Base-by-base conservation (phyloP, 1,140 invertebrate genomes). In the Drosophila lini region DNA sequence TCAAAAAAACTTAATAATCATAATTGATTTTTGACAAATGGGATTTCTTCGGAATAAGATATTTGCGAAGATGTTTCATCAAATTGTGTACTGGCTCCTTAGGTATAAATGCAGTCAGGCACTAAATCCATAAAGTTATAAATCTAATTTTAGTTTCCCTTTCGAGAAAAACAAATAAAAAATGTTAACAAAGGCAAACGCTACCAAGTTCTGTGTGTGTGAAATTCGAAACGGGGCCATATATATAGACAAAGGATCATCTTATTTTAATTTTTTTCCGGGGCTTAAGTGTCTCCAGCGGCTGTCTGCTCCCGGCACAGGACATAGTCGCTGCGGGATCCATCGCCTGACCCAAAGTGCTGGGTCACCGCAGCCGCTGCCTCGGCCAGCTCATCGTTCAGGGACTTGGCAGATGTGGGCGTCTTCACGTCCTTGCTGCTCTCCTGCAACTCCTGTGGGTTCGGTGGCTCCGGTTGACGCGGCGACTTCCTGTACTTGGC, bases 401-500 rank as follows among this genome's bases (percentile, higher is more conserved):
- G 60, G 2, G 69, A 83, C 64, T 78, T 86, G 53, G 71, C 81
- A 16, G 85, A 78, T 13, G 69, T 74, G 48, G 81, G 71, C 28
- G 81, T 78, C 59, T 78, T 78, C 7, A 36, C 28, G 6, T 69
- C 56, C 56, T 61, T 61, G 22, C 40, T 47, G 31, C 31, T 47
- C 25, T 59, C 53, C 34, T 19, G 32, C 25, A 22, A 16, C 25
- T 42, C 75, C 38, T 16, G 40, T 7, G 53, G 15, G 25, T 42
- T 22, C 15, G 41, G 45, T 4, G 22, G 42, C 42, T 55, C 78
- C 44, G 55, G 71, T 41, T 44, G 69, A 16, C 16, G 67, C 56
- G 94, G 94, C 4, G 93, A 93, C 52, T 92, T 93, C 3, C 94
- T 91, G 71, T 92, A 91, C 84, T 93, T 93, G 68, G 93, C 93